Base-by-base conservation (phyloP, 2,888 invertebrate genomes). In the Xanthia icteritia region DNA sequence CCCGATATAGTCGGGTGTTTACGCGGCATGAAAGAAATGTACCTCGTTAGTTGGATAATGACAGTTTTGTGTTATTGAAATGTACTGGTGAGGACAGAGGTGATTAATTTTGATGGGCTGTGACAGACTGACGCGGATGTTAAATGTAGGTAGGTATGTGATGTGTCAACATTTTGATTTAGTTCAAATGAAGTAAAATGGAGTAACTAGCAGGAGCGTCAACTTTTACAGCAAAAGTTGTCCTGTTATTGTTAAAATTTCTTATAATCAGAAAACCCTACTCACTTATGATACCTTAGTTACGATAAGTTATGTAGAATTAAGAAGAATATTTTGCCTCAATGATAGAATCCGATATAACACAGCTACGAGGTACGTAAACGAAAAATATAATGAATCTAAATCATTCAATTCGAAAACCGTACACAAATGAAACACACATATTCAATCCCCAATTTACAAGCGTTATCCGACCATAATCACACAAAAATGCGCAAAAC, bases 21-120 rank as follows among this genome's bases (percentile, higher is more conserved):
- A 87, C 91, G 87, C 85, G 84, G 89, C 89, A 86, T 88, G 91
- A 93, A 94, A 95, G 94, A 95, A 94, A 94, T 94, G 93, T 90
- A 82, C 90, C 96, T 96, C 94, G 96, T 96, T 96, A 96, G 92
- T 90, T 84, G 89, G 84, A 92, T 95, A 96, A 95, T 96, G 95
- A 92, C 91, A 92, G 93, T 92, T 93, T 94, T 94, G 92, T 92
- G 91, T 92, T 94, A 93, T 93, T 93, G 93, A 91, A 89, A 76
- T 77, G 95, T 94, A 95, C 94, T 86, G 89, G 89, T 86, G 86
- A 31, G 80, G 39, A 84, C 87, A 90, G 84, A 90, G 90, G 90
- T 91, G 90, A 84, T 86, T 84, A 86, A 84, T 83, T 79, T 84
- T 86, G 82, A 83, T 68, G 76, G 54, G 51, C 20, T 45, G 36